Percentiles rank a stretch among this genome's conserved stretches.
Conservation (phyloP, 1,140 invertebrate species). For the Akabosia matsudoensis region DNA sequence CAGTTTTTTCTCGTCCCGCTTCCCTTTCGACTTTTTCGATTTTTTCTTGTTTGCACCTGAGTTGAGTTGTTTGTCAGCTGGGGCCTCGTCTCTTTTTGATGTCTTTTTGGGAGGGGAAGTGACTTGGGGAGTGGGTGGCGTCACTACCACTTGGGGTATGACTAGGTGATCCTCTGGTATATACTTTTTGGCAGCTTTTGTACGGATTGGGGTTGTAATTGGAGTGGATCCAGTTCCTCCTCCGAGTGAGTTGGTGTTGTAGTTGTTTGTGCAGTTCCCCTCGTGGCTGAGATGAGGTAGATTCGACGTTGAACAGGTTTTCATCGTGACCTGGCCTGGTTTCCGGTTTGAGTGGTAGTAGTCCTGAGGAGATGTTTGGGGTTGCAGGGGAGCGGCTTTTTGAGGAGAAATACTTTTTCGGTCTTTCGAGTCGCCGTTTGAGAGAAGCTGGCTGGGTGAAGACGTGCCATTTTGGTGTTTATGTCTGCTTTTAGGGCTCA, state of each 20-base stretch:
- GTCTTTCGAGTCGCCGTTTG: neutral
- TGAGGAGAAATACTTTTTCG: neutral
- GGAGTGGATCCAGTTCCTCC: neutral
- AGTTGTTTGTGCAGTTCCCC: neutral
- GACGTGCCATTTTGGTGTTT: neutral
- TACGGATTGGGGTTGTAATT: conserved; percentile 29
- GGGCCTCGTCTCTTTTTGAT: neutral
- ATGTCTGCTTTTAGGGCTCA: conserved; percentile 24
- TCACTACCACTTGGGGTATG: neutral
- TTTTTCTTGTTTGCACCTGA: conserved; percentile 11
- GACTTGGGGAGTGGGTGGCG: neutral
- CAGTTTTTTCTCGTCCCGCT: neutral
- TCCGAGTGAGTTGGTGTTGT: neutral
- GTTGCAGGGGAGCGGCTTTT: neutral
- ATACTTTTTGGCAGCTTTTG: conserved; percentile 45
- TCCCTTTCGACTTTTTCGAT: neutral
- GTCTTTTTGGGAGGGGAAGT: neutral
- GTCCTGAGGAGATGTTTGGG: neutral
- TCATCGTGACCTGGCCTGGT: neutral
- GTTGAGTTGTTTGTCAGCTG: neutral
- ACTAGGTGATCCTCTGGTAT: conserved; percentile 39
- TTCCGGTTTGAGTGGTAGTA: neutral
- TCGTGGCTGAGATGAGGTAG: neutral
- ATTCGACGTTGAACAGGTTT: neutral
- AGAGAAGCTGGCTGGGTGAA: neutral